Evolutionary conservation across 2,888 invertebrate genomes (phyloP), one percentile per base, ranked within the genome.

Genomic region (Scrobipalpa costella): DNA sequence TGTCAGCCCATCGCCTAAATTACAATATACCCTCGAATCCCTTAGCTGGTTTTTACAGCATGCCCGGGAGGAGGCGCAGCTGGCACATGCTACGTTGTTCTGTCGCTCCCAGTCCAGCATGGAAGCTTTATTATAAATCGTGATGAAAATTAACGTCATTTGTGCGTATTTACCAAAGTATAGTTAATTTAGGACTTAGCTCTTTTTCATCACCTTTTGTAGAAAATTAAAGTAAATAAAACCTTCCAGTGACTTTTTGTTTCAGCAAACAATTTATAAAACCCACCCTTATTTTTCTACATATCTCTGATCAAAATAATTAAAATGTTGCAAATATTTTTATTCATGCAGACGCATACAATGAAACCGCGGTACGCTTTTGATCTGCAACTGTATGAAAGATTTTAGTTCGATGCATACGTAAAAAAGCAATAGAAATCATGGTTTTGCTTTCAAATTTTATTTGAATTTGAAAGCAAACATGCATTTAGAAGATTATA

Each of bases 311-410:
- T 13, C 11, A 40, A 44, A 44, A 44, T 15, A 15, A 44, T 44
- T 44, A 44, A 44, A 44, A 44, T 44, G 15, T n/a, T 44, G 15
- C 44, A 44, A 44, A n/a, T 44, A 15, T 15, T 44, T 44, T 44
- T 44, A 44, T 15, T 44, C 74, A 77, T 80, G 76, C 82, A 72
- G 74, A 63, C 67, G 71, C 73, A 73, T 66, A 44, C 44, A 44
- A 15, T 44, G 44, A n/a, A 7, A 44, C 44, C 44, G 44, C 15
- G 15, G n/a, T n/a, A 44, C 44, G 71, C 74, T 73, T 79, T 86
- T 86, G 86, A 86, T 86, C 84, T 78, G 81, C 73, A 77, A 73
- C 77, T 81, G 72, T 44, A 44, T 44, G 44, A 44, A 44, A 44
- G 44, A 44, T 44, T 44, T n/a, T 44, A 44, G 44, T 44, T 44